These are phyloP conservation scores for Notechis scutatus DNA, from an alignment of 2,113 vertebrate species.

Conservation along the genomic window DNA sequence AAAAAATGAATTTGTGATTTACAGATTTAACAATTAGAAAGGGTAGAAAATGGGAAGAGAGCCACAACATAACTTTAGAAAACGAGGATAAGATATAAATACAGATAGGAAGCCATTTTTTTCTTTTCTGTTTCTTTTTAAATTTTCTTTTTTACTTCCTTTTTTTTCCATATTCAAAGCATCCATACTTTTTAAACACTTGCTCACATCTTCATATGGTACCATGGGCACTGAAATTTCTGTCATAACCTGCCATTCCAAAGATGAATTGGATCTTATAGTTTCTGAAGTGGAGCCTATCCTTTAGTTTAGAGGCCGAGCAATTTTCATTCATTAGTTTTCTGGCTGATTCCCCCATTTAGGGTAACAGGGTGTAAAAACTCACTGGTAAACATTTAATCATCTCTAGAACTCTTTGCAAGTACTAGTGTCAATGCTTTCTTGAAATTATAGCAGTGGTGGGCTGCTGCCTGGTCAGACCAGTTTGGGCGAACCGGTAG, in stretches of 20 bases:
- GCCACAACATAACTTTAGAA: not conserved
- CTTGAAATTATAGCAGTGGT: not conserved
- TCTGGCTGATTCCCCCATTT: not conserved
- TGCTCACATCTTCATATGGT: not conserved
- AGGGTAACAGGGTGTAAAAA: not conserved
- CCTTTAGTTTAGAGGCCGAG: not conserved
- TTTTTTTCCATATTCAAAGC: not conserved
- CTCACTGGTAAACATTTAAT: not conserved
- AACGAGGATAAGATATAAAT: not conserved
- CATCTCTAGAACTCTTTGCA: not conserved
- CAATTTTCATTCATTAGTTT: not conserved
- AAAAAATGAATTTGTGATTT: not conserved
- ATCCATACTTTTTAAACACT: not conserved
- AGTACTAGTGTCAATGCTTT: not conserved
- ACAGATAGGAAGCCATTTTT: not conserved
- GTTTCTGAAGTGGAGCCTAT: not conserved
- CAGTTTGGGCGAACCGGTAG: too few relatives aligned
- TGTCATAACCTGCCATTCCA: not conserved
- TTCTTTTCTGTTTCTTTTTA: not conserved
- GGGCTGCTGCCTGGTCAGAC: too few relatives aligned
- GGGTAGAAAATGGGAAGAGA: not conserved
- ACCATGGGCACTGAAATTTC: not conserved
- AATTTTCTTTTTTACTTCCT: not conserved
- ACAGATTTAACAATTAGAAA: not conserved
- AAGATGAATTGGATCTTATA: not conserved